phyloP scores from a whole-genome alignment of 2,113 vertebrate species.

The Labeo rohita region DNA sequence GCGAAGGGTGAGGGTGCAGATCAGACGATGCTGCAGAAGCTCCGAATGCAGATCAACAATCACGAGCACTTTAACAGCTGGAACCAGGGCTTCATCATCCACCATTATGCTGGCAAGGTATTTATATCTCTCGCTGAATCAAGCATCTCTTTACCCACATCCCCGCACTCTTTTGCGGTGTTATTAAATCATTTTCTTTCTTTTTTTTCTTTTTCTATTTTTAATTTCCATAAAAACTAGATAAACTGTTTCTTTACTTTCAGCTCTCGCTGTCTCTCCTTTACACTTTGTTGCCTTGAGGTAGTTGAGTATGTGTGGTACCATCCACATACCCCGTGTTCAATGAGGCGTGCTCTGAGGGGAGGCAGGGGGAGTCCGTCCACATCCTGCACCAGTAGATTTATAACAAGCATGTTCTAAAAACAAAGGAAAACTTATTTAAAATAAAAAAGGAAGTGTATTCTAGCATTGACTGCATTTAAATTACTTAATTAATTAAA shows the following conservation, averaged over 20 bases:
- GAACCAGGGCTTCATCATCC: conserved; percentile 99
- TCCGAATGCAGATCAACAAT: conserved; percentile 92
- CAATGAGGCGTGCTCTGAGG: conserved; percentile 67
- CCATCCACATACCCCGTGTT: conserved; percentile 59
- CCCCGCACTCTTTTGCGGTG: not conserved
- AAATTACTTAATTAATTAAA: too few species aligned
- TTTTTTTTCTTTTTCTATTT: not conserved
- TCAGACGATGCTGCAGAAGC: conserved; percentile 96
- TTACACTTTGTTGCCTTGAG: conserved; percentile 2
- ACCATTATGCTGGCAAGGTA: conserved; percentile 99
- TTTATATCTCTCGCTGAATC: not conserved
- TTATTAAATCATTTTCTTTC: not conserved
- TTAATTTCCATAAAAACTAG: too few species aligned
- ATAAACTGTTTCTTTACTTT: not conserved
- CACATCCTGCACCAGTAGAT: conserved; percentile 16
- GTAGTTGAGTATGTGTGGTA: conserved; percentile 61
- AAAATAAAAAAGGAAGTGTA: not conserved
- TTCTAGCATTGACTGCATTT: not conserved
- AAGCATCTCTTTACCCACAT: not conserved
- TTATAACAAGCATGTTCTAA: conserved; percentile 30
- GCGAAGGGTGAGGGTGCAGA: conserved; percentile 95
- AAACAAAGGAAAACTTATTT: not conserved
- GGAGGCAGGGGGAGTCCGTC: conserved; percentile 41
- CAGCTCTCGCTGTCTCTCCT: conserved; percentile 3
- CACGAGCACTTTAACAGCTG: conserved; percentile 99